Base-by-base conservation (phyloP, 2,797 vertebrate species). In the Odontamblyopus lacepedii region DNA sequence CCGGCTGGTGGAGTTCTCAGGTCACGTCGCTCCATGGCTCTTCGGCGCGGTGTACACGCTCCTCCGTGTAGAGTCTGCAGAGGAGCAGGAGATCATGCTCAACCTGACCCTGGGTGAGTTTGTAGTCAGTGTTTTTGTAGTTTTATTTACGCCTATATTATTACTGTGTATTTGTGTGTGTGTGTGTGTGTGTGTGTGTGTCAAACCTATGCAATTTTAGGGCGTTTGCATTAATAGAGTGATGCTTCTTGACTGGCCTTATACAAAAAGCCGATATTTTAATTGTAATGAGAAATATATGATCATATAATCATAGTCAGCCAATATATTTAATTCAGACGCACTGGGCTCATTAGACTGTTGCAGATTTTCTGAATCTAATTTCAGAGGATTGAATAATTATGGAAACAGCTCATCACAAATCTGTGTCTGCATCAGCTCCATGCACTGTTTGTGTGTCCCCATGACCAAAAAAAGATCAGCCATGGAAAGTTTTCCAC, bases 1-100 rank as follows among this genome's bases (percentile, higher is more conserved):
- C 91, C 94, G 95, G 72, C 89, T 97, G 74, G 87, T 98, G 83
- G 97, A 98, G 92, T 83, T 98, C 70, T 96, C 96, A 0, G 96
- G 96, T 0, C 96, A 97, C 0, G 94, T 91, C 76, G 81, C 95
- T 78, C 95, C 94, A 4, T 98, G 96, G 96, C 83, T 98, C 71
- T 73, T 92, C 59, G 95, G 96, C 75, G 92, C 95, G 2, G 15
- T 93, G 67, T 96, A 96, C 82, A 92, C 94, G 53, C 87, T 98
- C 60, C 91, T 91, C 74, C 89, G 93, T 27, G 96, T 93, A 56
- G 91, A 91, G 76, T 96, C 94, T 77, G 90, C 84, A 59, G 93
- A 88, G 1, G 94, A 94, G 73, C 94, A 94, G 76, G 96, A 97
- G 83, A 91, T 96, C 87, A 92, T 96, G 87, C 89, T 96, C 83